Conservation (phyloP, 2,797 vertebrate species). For the Semaprochilodus insignis region DNA sequence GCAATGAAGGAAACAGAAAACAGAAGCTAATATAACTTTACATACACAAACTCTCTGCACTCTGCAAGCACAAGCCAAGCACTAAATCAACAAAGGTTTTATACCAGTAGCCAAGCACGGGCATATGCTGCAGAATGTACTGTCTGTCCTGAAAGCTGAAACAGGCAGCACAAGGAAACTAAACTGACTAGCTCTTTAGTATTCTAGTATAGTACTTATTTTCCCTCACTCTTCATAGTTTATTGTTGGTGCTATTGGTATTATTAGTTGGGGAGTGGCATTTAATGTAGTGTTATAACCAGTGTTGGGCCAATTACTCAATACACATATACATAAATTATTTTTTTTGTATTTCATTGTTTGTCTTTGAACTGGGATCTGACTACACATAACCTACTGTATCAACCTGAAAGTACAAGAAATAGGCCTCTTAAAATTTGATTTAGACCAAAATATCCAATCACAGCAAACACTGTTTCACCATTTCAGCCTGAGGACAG, state of each 20-base stretch:
- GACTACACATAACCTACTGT: too few relatives aligned
- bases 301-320: too few relatives aligned
- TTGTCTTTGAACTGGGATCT: too few relatives aligned
- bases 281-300: too few relatives aligned
- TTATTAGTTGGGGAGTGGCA: background rate
- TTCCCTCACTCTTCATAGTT: background rate
- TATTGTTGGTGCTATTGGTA: background rate
- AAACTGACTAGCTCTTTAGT: background rate
- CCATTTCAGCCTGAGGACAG: too few relatives aligned
- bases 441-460: too few relatives aligned
- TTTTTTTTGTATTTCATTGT: too few relatives aligned
- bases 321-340: too few relatives aligned
- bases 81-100: constrained; percentile 10
- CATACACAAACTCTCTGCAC: constrained; percentile 6
- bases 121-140: background rate
- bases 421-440: too few relatives aligned
- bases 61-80: constrained; percentile 25
- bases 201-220: background rate
- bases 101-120: background rate
- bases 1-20: constrained; percentile 27
- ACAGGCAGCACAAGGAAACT: background rate
- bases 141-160: background rate
- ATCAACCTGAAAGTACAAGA: too few relatives aligned
- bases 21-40: constrained; percentile 22
- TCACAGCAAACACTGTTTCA: too few relatives aligned